Base-by-base conservation (phyloP, 2,113 vertebrate genomes). In the Hoplias malabaricus region DNA sequence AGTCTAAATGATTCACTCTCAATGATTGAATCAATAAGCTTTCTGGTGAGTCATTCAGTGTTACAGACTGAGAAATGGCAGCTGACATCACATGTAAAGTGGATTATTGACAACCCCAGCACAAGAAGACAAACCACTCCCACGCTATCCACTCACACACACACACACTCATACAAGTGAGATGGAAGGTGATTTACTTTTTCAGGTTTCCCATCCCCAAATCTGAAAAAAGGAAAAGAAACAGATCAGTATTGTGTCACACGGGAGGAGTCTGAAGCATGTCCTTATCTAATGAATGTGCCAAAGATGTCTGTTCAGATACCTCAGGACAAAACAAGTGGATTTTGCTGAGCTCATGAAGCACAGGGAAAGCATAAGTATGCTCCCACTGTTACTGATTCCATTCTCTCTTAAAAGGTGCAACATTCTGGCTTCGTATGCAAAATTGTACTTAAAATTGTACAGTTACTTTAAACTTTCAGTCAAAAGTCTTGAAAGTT, bases 201-300 rank as follows among this genome's bases (percentile, higher is more conserved):
- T 98, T 98, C 90, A 92, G 93, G 40, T 81, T 69, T 90, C 83
- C 95, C 88, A 94, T 94, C 77, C 98, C 98, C 89, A 99, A 94
- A 86, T 99, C 98, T 99, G 88, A 61, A 84, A 82, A 80, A 82
- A 62, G 79, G 81, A 84, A 59, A 46, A n/a, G 5, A 4, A 72
- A 77, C 6, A 59, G 3, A 29, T 36, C 57, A 68, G 19, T 21
- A 1, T 36, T 56, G n/a, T 11, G n/a, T 56, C 6, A 56, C 53
- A 56, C 53, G 29, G 16, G 14, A 11, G 16, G 2, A 31, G 10
- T 13, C 6, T 57, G 9, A 40, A 19, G 53, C 13, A 38, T 9
- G 36, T 38, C 9, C 4, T 38, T 5, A 38, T 5, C 9, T 38
- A 38, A 38, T 5, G 4, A 4, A 38, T 38, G 69, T 54, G 27